A percentile compares a stretch with the other conserved stretches of the same genome.
phyloP scores from a whole-genome alignment of 1,140 invertebrate species.

The Heliothis virescens region DNA sequence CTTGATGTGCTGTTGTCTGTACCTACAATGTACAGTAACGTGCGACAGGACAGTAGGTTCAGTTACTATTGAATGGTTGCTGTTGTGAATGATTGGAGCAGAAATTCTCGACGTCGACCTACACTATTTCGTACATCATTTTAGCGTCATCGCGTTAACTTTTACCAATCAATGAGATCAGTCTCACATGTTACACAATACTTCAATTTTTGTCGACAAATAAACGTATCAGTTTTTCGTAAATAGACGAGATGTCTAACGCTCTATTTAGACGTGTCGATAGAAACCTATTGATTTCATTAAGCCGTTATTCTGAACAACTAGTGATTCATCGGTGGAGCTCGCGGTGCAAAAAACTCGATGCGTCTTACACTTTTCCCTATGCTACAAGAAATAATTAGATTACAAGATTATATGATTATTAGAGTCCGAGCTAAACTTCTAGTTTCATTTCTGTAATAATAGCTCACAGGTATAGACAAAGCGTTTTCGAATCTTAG shows the following conservation, averaged over 20 bases:
- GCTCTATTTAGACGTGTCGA: neutral
- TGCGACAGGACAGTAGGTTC: slow-evolving; percentile 24
- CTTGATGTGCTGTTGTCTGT: no score
- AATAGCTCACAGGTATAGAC: neutral
- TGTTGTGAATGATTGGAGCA: neutral
- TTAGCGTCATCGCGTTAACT: no score
- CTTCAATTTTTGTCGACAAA: no score
- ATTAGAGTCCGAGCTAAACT: neutral
- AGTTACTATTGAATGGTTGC: neutral
- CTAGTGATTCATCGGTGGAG: slow-evolving; percentile 26
- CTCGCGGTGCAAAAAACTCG: slow-evolving; percentile 26
- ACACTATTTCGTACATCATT: no score
- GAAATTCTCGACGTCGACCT: neutral
- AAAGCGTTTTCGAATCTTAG: slow-evolving; percentile 10
- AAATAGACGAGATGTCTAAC: neutral
- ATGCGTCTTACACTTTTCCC: slow-evolving; percentile 10
- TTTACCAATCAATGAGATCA: no score
- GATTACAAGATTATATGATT: slow-evolving; percentile 15
- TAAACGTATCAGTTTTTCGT: no score
- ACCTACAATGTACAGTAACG: slow-evolving; percentile 6
- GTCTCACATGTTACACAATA: no score
- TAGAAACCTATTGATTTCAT: slow-evolving; percentile 36
- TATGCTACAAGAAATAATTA: slow-evolving; percentile 28
- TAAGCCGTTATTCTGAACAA: slow-evolving; percentile 27
- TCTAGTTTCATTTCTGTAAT: neutral